phyloP scores from a whole-genome alignment of 2,113 vertebrate genomes.

The Tyto alba region DNA sequence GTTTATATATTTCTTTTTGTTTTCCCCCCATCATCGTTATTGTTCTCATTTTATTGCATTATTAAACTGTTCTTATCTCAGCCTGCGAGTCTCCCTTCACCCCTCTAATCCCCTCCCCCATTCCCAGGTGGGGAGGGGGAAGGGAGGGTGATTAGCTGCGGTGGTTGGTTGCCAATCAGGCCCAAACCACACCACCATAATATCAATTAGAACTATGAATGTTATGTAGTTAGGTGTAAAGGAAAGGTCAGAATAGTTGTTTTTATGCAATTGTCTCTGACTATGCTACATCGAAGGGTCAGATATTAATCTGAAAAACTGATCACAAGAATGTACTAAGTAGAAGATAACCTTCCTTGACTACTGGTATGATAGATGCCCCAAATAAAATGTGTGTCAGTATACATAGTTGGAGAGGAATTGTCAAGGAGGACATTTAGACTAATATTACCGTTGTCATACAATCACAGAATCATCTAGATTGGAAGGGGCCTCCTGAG shows the following conservation, averaged over 20 bases:
- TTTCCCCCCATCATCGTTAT: too few species aligned
- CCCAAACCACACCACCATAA: too few species aligned
- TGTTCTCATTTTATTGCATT: too few species aligned
- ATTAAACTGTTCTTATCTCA: too few species aligned
- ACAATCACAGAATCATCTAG: background rate
- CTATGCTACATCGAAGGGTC: background rate
- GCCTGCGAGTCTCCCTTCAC: too few species aligned
- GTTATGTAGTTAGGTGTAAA: background rate
- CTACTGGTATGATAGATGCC: background rate
- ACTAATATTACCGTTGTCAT: background rate
- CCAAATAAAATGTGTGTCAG: background rate
- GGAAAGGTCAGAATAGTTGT: background rate
- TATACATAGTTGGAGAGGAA: background rate
- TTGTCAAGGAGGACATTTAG: background rate
- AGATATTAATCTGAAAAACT: background rate
- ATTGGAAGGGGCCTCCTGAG: background rate
- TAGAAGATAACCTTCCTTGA: background rate
- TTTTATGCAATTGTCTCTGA: background rate
- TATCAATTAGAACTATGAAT: background rate
- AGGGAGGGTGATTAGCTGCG: too few species aligned
- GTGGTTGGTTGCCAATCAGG: too few species aligned
- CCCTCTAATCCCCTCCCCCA: too few species aligned
- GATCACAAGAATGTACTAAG: background rate
- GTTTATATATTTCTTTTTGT: too few species aligned
- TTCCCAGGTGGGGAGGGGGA: too few species aligned